Evolutionary conservation across 2,888 invertebrate genomes (phyloP).

Genomic region (Vandiemenella viatica): DNA sequence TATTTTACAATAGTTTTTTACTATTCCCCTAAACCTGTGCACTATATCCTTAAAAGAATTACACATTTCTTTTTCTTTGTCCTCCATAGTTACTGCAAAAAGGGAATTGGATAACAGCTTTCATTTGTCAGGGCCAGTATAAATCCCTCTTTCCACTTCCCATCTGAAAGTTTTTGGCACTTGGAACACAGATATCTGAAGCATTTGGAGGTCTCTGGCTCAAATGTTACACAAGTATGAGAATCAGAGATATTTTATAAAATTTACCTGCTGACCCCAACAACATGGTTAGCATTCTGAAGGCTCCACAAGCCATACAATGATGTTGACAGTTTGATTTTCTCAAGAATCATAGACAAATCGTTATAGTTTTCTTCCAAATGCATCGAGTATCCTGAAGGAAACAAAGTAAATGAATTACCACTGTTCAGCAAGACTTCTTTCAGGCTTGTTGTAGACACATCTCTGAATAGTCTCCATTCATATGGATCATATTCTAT

Average conservation of each 20-base stretch:
- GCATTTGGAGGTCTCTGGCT: constrained; percentile 17
- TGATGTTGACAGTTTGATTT: no score
- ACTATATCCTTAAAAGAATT: background rate
- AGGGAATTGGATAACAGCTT: background rate
- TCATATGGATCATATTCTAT: constrained; percentile 8
- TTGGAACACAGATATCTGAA: background rate
- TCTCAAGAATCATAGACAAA: no score
- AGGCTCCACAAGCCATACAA: no score
- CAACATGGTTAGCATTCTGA: constrained; percentile 18
- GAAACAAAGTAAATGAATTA: background rate
- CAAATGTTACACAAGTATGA: constrained; percentile 10
- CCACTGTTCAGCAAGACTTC: background rate
- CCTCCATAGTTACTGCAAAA: background rate
- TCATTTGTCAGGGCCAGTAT: background rate
- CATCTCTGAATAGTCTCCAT: constrained; percentile 5
- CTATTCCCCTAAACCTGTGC: background rate
- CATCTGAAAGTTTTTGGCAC: background rate
- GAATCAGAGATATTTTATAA: constrained; percentile 20
- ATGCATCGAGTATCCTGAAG: no score
- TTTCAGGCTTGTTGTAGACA: background rate
- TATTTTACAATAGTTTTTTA: no score
- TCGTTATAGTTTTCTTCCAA: no score
- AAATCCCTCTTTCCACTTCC: no score
- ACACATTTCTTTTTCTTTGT: background rate
- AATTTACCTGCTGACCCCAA: constrained; percentile 21